A percentile compares a stretch with the other conserved stretches of the same genome.
Evolutionary conservation across 2,797 vertebrate species (phyloP).

Genomic region (Prunella strophiata): DNA sequence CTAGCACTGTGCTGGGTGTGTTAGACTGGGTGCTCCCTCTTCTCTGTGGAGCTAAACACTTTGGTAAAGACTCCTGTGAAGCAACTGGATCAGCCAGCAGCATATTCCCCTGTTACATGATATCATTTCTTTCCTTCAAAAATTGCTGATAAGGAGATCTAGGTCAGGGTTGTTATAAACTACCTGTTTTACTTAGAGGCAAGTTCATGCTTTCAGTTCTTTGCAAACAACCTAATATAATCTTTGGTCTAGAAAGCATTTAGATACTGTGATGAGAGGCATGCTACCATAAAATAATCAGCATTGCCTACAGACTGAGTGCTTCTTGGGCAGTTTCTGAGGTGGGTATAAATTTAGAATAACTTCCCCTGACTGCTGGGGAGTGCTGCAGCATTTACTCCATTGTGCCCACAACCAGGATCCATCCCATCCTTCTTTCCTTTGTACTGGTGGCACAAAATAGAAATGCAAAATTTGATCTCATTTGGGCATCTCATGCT

Average conservation of each 20-base stretch:
- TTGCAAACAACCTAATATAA: background rate
- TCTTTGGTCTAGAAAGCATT: constrained; percentile 35
- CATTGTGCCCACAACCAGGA: background rate
- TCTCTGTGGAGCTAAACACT: background rate
- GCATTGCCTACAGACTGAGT: background rate
- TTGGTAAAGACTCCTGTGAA: background rate
- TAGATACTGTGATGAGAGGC: background rate
- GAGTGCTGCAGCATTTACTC: background rate
- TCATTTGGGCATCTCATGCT: background rate
- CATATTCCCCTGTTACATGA: background rate
- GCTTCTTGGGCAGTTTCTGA: background rate
- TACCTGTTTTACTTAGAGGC: background rate
- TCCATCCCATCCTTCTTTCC: background rate
- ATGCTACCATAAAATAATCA: background rate
- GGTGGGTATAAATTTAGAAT: background rate
- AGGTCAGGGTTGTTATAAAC: constrained; percentile 17
- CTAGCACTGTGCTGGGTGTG: rapidly evolving
- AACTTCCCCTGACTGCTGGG: background rate
- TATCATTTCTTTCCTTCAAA: background rate
- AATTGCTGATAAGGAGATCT: constrained; percentile 18
- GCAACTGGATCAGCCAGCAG: background rate
- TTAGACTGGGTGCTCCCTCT: background rate
- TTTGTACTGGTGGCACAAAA: constrained; percentile 28
- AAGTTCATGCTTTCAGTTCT: constrained; percentile 17
- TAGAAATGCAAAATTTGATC: constrained; percentile 38